Evolutionary conservation across 2,113 vertebrate genomes (phyloP).

Genomic region (Phrynosoma blainvillii): DNA sequence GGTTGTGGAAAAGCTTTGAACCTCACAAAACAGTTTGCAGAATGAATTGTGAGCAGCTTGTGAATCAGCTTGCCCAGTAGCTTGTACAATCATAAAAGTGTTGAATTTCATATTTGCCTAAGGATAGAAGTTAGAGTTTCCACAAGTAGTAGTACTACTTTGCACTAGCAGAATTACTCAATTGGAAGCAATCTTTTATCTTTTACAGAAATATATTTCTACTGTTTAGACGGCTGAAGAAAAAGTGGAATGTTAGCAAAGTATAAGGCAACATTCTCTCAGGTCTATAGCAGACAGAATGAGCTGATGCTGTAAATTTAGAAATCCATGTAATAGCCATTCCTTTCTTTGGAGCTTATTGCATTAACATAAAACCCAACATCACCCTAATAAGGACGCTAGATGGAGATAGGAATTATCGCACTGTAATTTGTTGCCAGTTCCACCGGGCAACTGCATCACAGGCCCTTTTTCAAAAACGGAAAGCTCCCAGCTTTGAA

Average conservation of each 20-base stretch:
- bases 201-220: slow-evolving; percentile 51
- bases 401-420: too few relatives aligned
- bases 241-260: slow-evolving; percentile 38
- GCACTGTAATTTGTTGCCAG: too few relatives aligned
- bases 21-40: background rate
- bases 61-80: background rate
- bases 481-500: too few relatives aligned
- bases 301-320: slow-evolving; percentile 46
- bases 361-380: too few relatives aligned
- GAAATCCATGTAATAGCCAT: slow-evolving; percentile 51
- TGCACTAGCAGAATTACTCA: background rate
- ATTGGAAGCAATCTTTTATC: background rate
- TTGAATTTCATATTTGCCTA: background rate
- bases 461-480: too few relatives aligned
- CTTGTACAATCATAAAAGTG: background rate
- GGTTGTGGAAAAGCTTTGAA: background rate
- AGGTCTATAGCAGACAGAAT: slow-evolving; percentile 34
- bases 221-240: slow-evolving; percentile 45
- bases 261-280: slow-evolving; percentile 23
- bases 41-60: background rate
- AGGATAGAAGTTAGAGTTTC: background rate
- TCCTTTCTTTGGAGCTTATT: slow-evolving; percentile 53
- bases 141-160: background rate
- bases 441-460: too few relatives aligned
- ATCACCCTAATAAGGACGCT: too few relatives aligned